Evolutionary conservation across 2,888 invertebrate species (phyloP), one percentile per base, ranked within the genome.

Genomic region (Caenorhabditis drosophilae): DNA sequence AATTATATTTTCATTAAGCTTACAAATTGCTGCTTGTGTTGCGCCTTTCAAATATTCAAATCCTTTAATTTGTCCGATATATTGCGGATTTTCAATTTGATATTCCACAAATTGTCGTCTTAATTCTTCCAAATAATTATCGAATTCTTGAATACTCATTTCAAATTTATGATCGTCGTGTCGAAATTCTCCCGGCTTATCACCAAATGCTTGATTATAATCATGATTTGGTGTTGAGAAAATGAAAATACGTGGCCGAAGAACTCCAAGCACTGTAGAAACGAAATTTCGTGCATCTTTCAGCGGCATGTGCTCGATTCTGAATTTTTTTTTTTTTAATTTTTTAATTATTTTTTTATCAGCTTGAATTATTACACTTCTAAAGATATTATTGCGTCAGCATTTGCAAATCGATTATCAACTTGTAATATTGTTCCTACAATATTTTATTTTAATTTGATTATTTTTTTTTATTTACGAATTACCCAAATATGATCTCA

Each of bases 101-200:
- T 63, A 63, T 6, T 4, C 26, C 6, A 40, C 49, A n/a, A 46
- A 53, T 20, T 35, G 25, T 23, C 34, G 23, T 11, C 38, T 20
- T 4, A 63, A 46, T 11, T 50, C 54, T 7, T 44, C 41, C 44
- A 53, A 84, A 85, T 85, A 85, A 1, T 67, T 38, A 23, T 78
- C 66, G 61, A 85, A 85, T 68, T 85, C 75, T 22, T 64, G 27
- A 56, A 82, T 59, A 4, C 77, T 84, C 84, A 85, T 85, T 69
- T 85, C 85, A 81, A 85, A 85, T 72, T 85, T 85, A 70, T 85
- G 85, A 67, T 85, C 85, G 70, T 79, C 81, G 64, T 85, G 85
- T 20, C 85, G 64, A 49, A 84, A 82, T 20, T 81, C 80, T n/a
- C 75, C 66, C 4, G 61, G 55, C n/a, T 47, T 27, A 50, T 59